Conservation (phyloP, 2,888 invertebrate species). For the Epiblema foenella region DNA sequence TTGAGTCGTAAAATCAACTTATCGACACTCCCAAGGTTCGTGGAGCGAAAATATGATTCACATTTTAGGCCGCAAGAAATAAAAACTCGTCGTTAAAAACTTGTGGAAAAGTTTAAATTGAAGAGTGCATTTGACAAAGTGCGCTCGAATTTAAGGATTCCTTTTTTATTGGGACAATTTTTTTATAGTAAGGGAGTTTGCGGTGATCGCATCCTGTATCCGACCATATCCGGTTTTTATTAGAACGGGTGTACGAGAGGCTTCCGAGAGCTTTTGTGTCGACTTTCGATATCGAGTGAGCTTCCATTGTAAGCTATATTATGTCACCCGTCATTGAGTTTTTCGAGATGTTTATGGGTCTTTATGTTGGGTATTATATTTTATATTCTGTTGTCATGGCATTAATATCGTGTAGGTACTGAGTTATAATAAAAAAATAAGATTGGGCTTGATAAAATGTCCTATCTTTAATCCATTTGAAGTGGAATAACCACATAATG, state of each 20-base stretch:
- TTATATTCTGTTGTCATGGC: constrained; percentile 21
- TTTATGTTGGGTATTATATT: constrained; percentile 31
- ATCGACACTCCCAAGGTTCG: constrained; percentile 39
- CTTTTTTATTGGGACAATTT: constrained; percentile 60
- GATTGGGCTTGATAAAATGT: constrained; percentile 5
- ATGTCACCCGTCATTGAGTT: constrained; percentile 65
- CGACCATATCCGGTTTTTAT: constrained; percentile 77
- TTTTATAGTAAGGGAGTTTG: constrained; percentile 61
- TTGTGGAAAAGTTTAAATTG: constrained; percentile 59
- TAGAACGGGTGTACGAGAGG: constrained; percentile 76
- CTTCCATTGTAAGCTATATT: constrained; percentile 62
- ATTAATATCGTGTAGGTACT: constrained; percentile 10
- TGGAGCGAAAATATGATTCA: constrained; percentile 48
- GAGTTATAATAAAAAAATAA: constrained; percentile 15
- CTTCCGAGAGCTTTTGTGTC: constrained; percentile 74
- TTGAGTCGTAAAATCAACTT: constrained; percentile 46
- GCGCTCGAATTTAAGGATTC: constrained; percentile 60
- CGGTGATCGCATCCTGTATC: constrained; percentile 70
- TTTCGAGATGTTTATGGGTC: constrained; percentile 47
- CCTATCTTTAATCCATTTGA: constrained; percentile 6
- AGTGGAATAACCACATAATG: neutral
- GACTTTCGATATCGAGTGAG: constrained; percentile 63
- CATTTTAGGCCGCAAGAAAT: constrained; percentile 44
- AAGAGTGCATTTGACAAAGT: constrained; percentile 60
- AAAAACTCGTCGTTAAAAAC: constrained; percentile 51